These are phyloP conservation scores for Aplochiton taeniatus DNA, from an alignment of 2,797 vertebrate genomes.

Conservation along the genomic window DNA sequence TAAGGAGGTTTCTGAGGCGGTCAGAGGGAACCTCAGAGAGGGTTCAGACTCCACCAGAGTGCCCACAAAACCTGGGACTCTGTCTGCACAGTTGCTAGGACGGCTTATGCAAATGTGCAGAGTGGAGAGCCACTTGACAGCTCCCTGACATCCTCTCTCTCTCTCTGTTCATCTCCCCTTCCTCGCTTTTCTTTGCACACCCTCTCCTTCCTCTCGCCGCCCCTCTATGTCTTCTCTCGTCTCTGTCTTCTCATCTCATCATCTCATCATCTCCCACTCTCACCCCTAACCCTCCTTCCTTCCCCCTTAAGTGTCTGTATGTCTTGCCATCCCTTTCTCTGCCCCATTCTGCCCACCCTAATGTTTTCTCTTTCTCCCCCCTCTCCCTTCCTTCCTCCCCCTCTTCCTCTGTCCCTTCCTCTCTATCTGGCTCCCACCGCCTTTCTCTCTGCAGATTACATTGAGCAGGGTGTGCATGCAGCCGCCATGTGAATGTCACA, in stretches of 20 bases:
- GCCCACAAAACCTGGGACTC: not conserved
- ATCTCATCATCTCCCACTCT: not conserved
- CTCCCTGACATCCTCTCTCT: not conserved
- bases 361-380: too few species aligned
- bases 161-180: not conserved
- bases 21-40: too few species aligned
- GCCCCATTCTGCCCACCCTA: too few species aligned
- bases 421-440: too few species aligned
- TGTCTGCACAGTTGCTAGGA: not conserved
- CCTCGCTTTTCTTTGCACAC: not conserved
- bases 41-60: not conserved
- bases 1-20: too few species aligned
- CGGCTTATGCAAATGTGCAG: constrained; percentile 1
- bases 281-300: not conserved
- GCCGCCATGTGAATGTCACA: too few species aligned
- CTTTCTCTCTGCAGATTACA: too few species aligned
- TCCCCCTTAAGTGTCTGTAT: not conserved
- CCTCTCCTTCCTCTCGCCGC: not conserved
- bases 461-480: too few species aligned
- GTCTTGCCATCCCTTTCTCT: too few species aligned
- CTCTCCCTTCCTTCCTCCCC: too few species aligned
- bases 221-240: not conserved
- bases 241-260: not conserved
- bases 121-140: not conserved
- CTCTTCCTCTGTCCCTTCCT: too few species aligned